Base-by-base conservation (phyloP, 2,113 vertebrate species). In the Rhipidura dahli region DNA sequence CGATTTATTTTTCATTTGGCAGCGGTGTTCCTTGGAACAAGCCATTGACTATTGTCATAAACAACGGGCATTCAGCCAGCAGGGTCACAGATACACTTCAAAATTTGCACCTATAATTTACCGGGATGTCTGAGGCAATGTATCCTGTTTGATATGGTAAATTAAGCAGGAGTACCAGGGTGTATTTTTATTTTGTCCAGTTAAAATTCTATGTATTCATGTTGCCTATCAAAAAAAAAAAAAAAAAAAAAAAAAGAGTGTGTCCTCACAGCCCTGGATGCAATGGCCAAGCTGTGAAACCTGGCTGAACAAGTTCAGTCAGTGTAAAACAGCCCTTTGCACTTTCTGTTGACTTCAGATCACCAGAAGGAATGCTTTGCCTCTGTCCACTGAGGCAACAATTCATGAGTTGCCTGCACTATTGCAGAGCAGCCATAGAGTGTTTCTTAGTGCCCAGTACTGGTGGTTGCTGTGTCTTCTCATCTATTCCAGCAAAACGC, bases 21-120 rank as follows among this genome's bases (percentile, higher is more conserved):
- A 93, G 40, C 0, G 0, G 17, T 11, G 4, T 28, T 84, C 30
- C 22, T 83, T 56, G 63, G 72, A 95, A 71, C 0, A 0, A 78
- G 56, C 13, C 39, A 64, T 1, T 66, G 76, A 68, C 51, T 80
- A 21, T 20, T n/a, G 24, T 40, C 68, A 91, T 89, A 81, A 89
- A 63, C n/a, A 71, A 15, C 33, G 54, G 22, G 50, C 44, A 11
- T 65, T 77, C 56, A 66, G 79, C 60, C 72, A 89, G 42, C 35
- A 54, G 42, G 39, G 23, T 19, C 66, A 89, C 71, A 22, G 69
- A 72, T 33, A 28, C 6, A 49, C 40, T 53, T 68, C 56, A 82
- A 60, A 68, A 27, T 22, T 21, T 72, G 42, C n/a, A 56, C 45
- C 79, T 76, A 5, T 16, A 56, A 76, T 87, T 85, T 86, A 76